These are phyloP conservation scores for Leucosticte australis DNA, from an alignment of 2,113 vertebrate species.

Conservation along the genomic window DNA sequence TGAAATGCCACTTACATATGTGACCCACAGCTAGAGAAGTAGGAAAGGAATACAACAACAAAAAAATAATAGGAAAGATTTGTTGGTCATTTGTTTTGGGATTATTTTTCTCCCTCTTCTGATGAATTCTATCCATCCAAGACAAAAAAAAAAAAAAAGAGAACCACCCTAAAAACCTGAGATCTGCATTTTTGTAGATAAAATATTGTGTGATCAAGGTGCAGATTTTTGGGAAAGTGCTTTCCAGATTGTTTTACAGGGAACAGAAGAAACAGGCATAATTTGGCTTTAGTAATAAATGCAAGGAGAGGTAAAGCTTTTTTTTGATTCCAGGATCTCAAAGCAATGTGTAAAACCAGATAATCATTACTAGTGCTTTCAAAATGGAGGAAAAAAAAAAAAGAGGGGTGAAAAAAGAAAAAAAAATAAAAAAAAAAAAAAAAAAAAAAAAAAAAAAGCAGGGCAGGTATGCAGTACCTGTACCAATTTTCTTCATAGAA, in stretches of 20 bases:
- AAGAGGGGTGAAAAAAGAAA: neutral
- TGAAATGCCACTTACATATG: neutral
- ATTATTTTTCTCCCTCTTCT: neutral
- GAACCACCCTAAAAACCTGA: neutral
- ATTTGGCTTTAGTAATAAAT: neutral
- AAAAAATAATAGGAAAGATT: neutral
- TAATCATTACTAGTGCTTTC: neutral
- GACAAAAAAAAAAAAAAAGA: neutral
- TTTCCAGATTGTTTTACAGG: neutral
- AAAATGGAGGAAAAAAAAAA: neutral
- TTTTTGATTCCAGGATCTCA: neutral
- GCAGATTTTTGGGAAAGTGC: neutral
- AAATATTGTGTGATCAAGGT: neutral
- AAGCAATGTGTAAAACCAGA: neutral
- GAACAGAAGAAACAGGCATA: neutral
- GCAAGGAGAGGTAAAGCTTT: neutral
- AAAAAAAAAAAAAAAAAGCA: too few relatives aligned
- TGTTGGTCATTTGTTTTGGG: neutral
- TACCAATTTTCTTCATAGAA: neutral
- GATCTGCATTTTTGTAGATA: constrained; percentile 47
- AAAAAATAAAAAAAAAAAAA: neutral
- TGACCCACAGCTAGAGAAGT: neutral
- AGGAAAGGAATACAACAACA: neutral
- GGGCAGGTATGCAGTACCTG: accelerated
- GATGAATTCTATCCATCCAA: neutral